phyloP scores from a whole-genome alignment of 23 tunicate genomes.

The Ciona savignyi region DNA sequence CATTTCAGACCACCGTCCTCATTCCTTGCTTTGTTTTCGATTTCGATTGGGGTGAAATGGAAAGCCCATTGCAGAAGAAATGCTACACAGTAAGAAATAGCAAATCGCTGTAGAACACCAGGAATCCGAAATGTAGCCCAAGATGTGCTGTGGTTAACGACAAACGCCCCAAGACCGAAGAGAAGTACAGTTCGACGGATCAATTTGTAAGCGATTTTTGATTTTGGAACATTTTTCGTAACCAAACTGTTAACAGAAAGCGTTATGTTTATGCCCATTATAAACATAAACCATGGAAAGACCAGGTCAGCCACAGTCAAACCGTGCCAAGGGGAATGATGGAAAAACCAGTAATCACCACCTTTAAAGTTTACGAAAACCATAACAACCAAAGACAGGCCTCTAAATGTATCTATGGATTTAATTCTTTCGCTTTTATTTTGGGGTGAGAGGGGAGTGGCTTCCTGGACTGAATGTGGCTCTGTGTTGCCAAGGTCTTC shows the following conservation, averaged over 20 bases:
- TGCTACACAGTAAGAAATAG: constrained; percentile 67
- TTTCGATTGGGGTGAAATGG: constrained; percentile 14
- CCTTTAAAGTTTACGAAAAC: constrained; percentile 96
- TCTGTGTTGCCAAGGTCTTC: too few species aligned
- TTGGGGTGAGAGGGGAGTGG: not conserved
- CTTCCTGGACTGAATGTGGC: too few species aligned
- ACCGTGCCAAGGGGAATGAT: constrained; percentile 91
- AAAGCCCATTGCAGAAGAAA: constrained; percentile 59
- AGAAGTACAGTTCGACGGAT: constrained; percentile 57
- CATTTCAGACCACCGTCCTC: constrained; percentile 20
- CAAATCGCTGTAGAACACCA: constrained; percentile 94
- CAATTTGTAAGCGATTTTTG: constrained; percentile 57
- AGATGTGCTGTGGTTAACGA: constrained; percentile 79
- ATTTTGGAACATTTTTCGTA: constrained; percentile 17
- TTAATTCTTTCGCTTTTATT: constrained; percentile 59
- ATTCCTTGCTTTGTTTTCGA: too few species aligned
- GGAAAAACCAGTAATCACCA: constrained; percentile 97
- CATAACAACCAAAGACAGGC: constrained; percentile 91
- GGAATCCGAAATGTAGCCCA: constrained; percentile 69
- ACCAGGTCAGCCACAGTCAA: constrained; percentile 97
- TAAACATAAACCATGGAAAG: constrained; percentile 99
- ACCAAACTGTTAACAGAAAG: constrained; percentile 83
- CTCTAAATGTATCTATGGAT: constrained; percentile 83
- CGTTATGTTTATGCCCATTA: constrained; percentile 94
- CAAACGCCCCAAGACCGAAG: constrained; percentile 63